Conservation (phyloP, 2,888 invertebrate genomes). For the Sarcophaga carnaria region DNA sequence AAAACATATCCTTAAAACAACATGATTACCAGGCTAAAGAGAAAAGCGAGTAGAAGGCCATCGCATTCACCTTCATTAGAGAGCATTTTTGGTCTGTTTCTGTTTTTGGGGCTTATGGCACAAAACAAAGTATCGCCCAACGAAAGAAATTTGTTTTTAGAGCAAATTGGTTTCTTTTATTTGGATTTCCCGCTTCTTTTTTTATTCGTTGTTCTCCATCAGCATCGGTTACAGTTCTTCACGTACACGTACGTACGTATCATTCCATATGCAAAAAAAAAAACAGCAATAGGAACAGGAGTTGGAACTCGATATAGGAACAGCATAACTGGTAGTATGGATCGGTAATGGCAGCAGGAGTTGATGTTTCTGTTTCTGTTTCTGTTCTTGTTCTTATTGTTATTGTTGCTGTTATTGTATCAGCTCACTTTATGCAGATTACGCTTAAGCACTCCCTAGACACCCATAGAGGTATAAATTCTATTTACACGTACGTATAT, state of each 20-base stretch:
- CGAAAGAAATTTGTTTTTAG: constrained; percentile 66
- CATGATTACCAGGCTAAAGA: constrained; percentile 29
- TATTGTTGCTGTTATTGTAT: constrained; percentile 50
- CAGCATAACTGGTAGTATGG: constrained; percentile 10
- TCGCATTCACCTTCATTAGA: constrained; percentile 58
- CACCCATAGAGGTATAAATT: constrained; percentile 80
- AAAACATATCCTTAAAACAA: constrained; percentile 39
- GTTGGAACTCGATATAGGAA: constrained; percentile 41
- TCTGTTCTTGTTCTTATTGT: background rate
- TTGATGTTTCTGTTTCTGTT: constrained; percentile 10
- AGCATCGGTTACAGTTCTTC: constrained; percentile 16
- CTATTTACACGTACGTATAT: constrained; percentile 80
- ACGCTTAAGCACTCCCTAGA: constrained; percentile 80
- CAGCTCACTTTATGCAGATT: constrained; percentile 77
- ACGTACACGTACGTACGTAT: constrained; percentile 40
- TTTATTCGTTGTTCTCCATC: constrained; percentile 43
- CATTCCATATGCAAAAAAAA: background rate
- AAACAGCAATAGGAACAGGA: constrained; percentile 46
- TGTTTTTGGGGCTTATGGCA: constrained; percentile 13
- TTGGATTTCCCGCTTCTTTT: constrained; percentile 18
- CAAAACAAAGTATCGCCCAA: constrained; percentile 61
- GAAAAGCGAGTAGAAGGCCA: background rate
- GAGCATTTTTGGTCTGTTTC: background rate
- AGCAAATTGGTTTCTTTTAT: constrained; percentile 67
- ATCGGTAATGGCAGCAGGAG: constrained; percentile 38